Base-by-base conservation (phyloP, 2,888 invertebrate species). In the Nymphalis polychloros region DNA sequence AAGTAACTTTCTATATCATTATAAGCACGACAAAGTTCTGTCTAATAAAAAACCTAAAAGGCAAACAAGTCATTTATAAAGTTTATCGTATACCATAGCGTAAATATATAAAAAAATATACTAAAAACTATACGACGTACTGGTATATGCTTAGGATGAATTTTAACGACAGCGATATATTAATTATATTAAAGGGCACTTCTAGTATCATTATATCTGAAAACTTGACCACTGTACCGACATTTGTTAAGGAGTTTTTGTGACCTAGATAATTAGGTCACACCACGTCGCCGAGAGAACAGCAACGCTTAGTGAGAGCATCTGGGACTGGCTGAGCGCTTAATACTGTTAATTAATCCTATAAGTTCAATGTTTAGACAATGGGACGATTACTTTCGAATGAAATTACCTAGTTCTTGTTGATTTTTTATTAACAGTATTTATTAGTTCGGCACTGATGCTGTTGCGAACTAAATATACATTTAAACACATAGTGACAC, bases 171-270 rank as follows among this genome's bases (percentile, higher is more conserved):
- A 31, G 27, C 48, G n/a, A 17, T 17, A 1, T 23, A 23, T 23
- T 23, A 23, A 23, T 3, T 19, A 50, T 50, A 19, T 50, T 41
- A 13, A 46, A 59, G n/a, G 16, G 19, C 47, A 1, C 61, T 53
- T 67, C 66, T 23, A 67, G 66, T 17, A 41, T 8, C 23, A 52
- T 19, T 41, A 55, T 16, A 48, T 48, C 48, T 60, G 41, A 2
- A 35, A 55, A 35, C 41, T n/a, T n/a, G 52, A 20, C n/a, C 46
- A n/a, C 50, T 63, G 46, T 64, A 67, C 62, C 59, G 71, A 69
- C 73, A 72, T 74, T 75, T 70, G 72, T 73, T 71, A 70, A 73
- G 75, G 59, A 67, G 69, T 75, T 75, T 75, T 75, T 75, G 73
- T 67, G 60, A 50, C 69, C 68, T 62, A 57, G 62, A 46, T 55